Evolutionary conservation across 2,113 vertebrate genomes (phyloP), one percentile per base, ranked within the genome.

Genomic region (Heterochromis multidens): DNA sequence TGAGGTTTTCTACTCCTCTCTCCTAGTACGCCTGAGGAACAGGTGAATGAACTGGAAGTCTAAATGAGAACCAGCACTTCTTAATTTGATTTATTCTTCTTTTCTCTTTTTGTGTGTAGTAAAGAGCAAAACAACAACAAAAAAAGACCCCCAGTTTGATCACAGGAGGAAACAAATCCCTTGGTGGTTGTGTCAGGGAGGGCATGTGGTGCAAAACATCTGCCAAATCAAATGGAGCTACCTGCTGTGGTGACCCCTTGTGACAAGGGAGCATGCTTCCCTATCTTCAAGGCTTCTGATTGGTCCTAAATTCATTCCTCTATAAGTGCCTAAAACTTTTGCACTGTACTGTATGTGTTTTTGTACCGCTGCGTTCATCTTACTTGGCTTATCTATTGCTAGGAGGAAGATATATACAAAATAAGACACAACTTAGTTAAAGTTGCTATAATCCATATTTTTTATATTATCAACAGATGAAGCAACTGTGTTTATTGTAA

Each of bases 41-140:
- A 86, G 80, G 67, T 92, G 80, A 85, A 78, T 83, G 78, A 65
- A 80, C 54, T 52, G 29, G 16, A 60, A 70, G 57, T 58, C 37
- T 60, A 49, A 83, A 83, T 87, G 43, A 58, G 62, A 81, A 57
- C 82, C 56, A 67, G 70, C 76, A 72, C 49, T 31, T 79, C 23
- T 74, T 54, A 8, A 60, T 33, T 63, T 70, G 70, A 67, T 81
- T 88, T 61, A 57, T 85, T 86, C 61, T 21, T 49, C 16, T 40
- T 9, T 84, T 17, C 23, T 52, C 25, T 59, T 16, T 46, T 37
- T 81, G 67, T 52, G 79, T 4, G 23, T 52, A 76, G 72, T 37
- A 37, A 7, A n/a, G 52, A 40, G 37, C 56, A 60, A 21, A 52
- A 2, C 21, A 9, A n/a, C 16, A 49, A 49, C 14, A 49, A 43